Evolutionary conservation across 2,888 invertebrate species (phyloP).

Genomic region (Drosophila anomalipes): DNA sequence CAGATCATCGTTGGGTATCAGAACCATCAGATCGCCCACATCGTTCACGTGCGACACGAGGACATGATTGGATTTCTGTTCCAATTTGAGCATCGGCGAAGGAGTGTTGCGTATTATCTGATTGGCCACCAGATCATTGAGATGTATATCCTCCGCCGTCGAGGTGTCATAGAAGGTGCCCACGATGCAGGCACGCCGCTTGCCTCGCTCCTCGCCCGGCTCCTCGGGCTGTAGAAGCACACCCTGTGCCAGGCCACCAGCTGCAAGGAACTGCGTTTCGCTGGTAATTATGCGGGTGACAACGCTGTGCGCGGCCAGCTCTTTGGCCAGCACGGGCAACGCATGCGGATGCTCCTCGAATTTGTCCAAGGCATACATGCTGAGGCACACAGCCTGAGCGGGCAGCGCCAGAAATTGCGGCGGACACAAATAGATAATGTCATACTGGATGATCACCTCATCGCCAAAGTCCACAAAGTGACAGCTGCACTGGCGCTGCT

Average conservation of each 20-base stretch:
- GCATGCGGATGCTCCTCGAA: conserved; percentile 85
- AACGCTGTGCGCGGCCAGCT: conserved; percentile 87
- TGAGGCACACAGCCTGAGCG: conserved; percentile 90
- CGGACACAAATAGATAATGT: conserved; percentile 87
- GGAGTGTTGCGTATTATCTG: conserved; percentile 85
- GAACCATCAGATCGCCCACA: conserved; percentile 83
- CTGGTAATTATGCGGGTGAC: conserved; percentile 87
- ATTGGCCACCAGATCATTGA: conserved; percentile 88
- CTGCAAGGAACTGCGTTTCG: conserved; percentile 69
- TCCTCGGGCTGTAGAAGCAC: conserved; percentile 12
- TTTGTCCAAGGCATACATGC: conserved; percentile 90
- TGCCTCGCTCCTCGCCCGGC: conserved; percentile 5
- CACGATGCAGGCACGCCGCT: conserved; percentile 84
- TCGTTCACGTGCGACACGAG: conserved; percentile 82
- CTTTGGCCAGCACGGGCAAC: conserved; percentile 82
- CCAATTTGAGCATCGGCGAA: conserved; percentile 80
- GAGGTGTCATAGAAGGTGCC: conserved; percentile 89
- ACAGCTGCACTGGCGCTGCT: conserved; percentile 86
- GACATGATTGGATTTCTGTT: conserved; percentile 78
- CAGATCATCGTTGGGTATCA: conserved; percentile 80
- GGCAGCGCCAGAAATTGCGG: conserved; percentile 88
- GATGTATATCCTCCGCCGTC: conserved; percentile 87
- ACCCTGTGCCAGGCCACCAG: conserved; percentile 56
- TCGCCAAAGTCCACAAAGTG: conserved; percentile 92
- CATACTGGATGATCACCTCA: conserved; percentile 87